phyloP scores from a whole-genome alignment of 2,888 invertebrate species.

The Erpobdella octoculata region DNA sequence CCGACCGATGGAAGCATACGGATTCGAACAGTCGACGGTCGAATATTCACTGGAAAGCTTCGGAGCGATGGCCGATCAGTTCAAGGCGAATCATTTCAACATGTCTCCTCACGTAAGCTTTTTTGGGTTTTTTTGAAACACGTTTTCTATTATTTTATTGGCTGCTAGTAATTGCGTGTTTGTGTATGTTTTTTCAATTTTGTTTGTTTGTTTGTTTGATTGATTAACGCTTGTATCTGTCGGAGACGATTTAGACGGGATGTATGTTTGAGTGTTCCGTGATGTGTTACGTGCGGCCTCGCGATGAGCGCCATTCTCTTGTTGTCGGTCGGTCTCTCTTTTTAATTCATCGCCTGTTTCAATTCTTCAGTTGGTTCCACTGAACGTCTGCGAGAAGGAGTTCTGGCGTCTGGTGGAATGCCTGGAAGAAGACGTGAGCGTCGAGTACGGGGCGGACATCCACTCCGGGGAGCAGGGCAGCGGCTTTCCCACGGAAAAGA shows the following conservation, averaged over 20 bases:
- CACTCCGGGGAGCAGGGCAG: conserved; percentile 97
- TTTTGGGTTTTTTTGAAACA: no score
- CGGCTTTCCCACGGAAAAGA: conserved; percentile 85
- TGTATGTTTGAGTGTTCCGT: background rate
- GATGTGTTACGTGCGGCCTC: background rate
- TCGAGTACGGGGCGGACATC: conserved; percentile 96
- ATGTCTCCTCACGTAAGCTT: conserved; percentile 83
- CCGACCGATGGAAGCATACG: conserved; percentile 88
- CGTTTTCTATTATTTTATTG: no score
- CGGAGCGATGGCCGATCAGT: conserved; percentile 97
- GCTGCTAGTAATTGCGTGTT: background rate
- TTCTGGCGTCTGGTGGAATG: conserved; percentile 96
- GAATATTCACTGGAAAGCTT: conserved; percentile 92
- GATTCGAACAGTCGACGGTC: conserved; percentile 88
- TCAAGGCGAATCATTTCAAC: conserved; percentile 93
- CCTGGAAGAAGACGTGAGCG: conserved; percentile 90
- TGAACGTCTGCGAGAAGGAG: conserved; percentile 75
- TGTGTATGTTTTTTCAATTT: no score
- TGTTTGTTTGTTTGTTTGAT: no score
- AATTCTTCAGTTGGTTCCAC: conserved; percentile 50
- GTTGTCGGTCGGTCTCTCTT: no score
- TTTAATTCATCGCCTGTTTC: no score
- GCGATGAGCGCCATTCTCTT: no score
- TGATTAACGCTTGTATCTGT: no score
- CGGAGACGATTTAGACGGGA: no score